Conservation (phyloP, 2,113 vertebrate genomes). For the Nettapus auritus region DNA sequence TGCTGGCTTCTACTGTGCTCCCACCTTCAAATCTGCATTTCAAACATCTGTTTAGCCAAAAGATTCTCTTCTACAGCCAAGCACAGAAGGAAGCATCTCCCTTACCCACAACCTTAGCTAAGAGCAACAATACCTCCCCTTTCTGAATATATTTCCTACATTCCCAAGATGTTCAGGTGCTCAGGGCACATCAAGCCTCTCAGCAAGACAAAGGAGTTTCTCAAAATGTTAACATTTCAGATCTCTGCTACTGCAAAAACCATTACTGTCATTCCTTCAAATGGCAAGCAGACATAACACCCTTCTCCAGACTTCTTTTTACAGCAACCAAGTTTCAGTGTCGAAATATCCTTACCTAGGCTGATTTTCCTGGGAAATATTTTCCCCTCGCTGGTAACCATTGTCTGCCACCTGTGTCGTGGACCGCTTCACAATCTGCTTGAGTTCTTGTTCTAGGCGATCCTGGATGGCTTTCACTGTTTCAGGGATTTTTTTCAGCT, state of each 20-base stretch:
- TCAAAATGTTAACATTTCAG: not conserved
- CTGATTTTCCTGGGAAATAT: conserved; percentile 88
- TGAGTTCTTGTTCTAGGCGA: conserved; percentile 92
- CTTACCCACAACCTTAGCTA: not conserved
- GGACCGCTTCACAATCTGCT: conserved; percentile 95
- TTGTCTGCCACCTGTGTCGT: conserved; percentile 97
- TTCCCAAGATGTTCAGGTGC: not conserved
- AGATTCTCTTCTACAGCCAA: not conserved
- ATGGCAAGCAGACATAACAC: rapidly evolving
- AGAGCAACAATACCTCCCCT: not conserved
- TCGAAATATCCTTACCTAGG: conserved; percentile 81
- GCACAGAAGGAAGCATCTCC: not conserved
- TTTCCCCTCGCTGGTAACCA: conserved; percentile 93
- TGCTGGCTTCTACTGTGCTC: not conserved
- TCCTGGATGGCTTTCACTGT: conserved; percentile 96
- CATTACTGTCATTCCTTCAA: not conserved
- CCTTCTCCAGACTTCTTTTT: not conserved
- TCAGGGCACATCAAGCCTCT: not conserved
- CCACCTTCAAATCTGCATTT: not conserved
- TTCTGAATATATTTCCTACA: not conserved
- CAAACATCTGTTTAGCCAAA: not conserved
- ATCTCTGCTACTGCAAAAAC: not conserved
- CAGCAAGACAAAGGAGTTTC: not conserved
- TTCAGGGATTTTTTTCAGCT: conserved; percentile 95
- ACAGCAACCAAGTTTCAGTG: not conserved